Conservation (phyloP, 2,888 invertebrate genomes). For the Drosophila glabriapex region DNA sequence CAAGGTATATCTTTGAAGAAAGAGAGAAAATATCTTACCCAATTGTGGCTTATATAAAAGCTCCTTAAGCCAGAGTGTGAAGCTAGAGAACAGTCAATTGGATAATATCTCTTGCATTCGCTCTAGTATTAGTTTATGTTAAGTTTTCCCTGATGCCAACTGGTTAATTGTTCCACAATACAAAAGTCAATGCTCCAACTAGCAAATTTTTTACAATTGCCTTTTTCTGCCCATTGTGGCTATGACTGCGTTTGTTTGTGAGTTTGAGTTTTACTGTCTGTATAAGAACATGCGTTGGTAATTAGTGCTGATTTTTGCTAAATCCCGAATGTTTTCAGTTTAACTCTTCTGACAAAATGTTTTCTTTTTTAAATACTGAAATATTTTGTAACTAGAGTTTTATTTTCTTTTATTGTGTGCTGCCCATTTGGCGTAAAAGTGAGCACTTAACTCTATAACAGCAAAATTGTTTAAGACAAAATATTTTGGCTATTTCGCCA, state of each 20-base stretch:
- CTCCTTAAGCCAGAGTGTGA: not conserved
- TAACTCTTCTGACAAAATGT: not conserved
- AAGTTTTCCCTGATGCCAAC: not conserved
- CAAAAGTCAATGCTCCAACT: constrained; percentile 18
- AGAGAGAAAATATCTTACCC: not conserved
- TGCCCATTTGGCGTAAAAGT: too few relatives aligned
- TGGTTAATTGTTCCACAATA: constrained; percentile 2
- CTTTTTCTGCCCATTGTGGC: constrained; percentile 39
- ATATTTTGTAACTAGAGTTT: constrained; percentile 35
- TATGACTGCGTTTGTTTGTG: constrained; percentile 19
- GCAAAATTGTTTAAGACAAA: not conserved
- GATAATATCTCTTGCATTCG: constrained; percentile 11
- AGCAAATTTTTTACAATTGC: constrained; percentile 34
- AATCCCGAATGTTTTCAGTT: not conserved
- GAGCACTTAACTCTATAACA: not conserved
- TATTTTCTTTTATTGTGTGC: constrained; percentile 8
- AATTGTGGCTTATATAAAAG: not conserved
- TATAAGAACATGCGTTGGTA: constrained; percentile 41
- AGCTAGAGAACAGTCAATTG: not conserved
- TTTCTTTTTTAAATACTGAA: constrained; percentile 8
- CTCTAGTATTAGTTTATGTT: not conserved
- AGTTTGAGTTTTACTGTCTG: not conserved
- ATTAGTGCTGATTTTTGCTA: constrained; percentile 52
- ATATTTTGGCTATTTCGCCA: not conserved
- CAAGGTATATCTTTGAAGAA: not conserved